phyloP scores from a whole-genome alignment of 2,888 invertebrate species.

The Pardosa pseudoannulata region DNA sequence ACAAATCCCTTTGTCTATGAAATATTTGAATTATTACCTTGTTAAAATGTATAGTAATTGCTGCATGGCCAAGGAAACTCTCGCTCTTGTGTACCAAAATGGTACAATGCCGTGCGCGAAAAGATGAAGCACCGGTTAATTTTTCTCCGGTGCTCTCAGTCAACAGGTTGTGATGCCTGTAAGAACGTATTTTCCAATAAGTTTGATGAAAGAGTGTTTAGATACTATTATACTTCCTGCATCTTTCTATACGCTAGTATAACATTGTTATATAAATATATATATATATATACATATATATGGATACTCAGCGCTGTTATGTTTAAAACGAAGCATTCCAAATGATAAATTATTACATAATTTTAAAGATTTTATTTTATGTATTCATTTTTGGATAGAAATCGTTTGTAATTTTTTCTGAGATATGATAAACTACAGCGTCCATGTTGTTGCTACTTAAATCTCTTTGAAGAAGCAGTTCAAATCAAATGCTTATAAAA shows the following conservation, averaged over 20 bases:
- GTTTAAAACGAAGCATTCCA: constrained; percentile 62
- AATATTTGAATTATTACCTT: too few relatives aligned
- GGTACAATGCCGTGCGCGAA: constrained; percentile 58
- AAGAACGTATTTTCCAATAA: constrained; percentile 72
- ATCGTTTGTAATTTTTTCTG: constrained; percentile 13
- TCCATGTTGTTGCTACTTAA: constrained; percentile 9
- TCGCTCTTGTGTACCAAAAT: constrained; percentile 41
- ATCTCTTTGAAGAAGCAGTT: constrained; percentile 7
- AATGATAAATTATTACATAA: constrained; percentile 13
- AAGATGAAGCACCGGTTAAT: constrained; percentile 55
- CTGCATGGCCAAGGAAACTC: constrained; percentile 26
- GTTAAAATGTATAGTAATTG: too few relatives aligned
- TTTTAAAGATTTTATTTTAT: constrained; percentile 23
- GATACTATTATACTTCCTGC: constrained; percentile 63
- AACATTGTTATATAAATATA: constrained; percentile 64
- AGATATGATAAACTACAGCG: constrained; percentile 14
- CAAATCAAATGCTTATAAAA: constrained; percentile 12
- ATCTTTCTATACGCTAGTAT: constrained; percentile 69
- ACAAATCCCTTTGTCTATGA: too few relatives aligned
- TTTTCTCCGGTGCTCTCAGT: constrained; percentile 56
- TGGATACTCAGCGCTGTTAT: constrained; percentile 57
- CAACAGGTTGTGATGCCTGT: constrained; percentile 65
- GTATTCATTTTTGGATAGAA: constrained; percentile 13
- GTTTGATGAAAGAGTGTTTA: constrained; percentile 68
- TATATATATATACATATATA: constrained; percentile 48